Conservation (phyloP, 2,113 vertebrate species). For the Polypterus senegalus region DNA sequence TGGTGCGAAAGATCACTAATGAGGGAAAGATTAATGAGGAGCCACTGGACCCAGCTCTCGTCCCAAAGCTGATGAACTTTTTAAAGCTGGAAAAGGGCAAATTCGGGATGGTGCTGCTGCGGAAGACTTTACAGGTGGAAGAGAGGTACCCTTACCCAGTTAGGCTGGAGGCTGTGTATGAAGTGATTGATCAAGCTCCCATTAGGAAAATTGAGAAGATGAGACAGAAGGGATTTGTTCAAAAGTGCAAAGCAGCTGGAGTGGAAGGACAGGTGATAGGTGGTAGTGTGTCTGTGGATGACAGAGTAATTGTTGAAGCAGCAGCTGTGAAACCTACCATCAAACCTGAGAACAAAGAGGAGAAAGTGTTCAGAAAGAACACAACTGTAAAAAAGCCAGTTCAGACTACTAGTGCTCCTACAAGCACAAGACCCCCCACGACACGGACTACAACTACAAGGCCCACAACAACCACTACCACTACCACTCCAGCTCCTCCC, state of each 20-base stretch:
- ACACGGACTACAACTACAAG: conserved; percentile 42
- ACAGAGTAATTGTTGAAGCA: conserved; percentile 13
- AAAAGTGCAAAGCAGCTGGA: conserved; percentile 80
- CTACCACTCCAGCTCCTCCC: conserved; percentile 31
- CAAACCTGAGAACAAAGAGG: conserved; percentile 23
- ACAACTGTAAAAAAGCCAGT: conserved; percentile 19
- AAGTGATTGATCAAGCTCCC: conserved; percentile 83
- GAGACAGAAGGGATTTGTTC: conserved; percentile 88
- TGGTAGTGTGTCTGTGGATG: conserved; percentile 26
- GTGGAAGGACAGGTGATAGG: conserved; percentile 81
- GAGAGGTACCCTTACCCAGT: conserved; percentile 93
- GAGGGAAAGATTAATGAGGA: conserved; percentile 86
- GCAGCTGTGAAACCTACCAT: conserved; percentile 10
- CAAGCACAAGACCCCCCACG: conserved; percentile 28
- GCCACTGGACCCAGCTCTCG: conserved; percentile 65
- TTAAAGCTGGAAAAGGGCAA: conserved; percentile 92
- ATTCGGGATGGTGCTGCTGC: conserved; percentile 90
- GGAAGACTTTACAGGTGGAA: conserved; percentile 88
- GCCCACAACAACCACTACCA: conserved; percentile 24
- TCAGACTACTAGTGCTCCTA: conserved; percentile 17
- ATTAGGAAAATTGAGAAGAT: conserved; percentile 81
- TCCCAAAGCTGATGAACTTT: conserved; percentile 84
- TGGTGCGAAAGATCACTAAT: conserved; percentile 72
- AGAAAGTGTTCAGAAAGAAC: conserved; percentile 46
- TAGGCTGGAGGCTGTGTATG: conserved; percentile 88